Conservation (phyloP, 2,797 vertebrate species). For the Vireo griseus region DNA sequence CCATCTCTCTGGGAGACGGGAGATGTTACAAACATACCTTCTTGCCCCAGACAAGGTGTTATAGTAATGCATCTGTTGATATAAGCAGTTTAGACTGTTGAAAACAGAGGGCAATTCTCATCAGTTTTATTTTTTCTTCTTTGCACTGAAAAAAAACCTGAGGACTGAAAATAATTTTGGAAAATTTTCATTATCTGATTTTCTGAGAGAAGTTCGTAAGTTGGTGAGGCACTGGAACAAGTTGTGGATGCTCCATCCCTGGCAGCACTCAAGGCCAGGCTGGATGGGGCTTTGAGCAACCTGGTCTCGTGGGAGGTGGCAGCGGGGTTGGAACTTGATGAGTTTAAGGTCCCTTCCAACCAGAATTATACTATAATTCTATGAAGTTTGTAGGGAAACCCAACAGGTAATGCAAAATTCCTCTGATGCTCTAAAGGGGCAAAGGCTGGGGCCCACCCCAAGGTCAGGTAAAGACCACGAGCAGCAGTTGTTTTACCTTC, state of each 20-base stretch:
- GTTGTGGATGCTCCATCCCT: not conserved
- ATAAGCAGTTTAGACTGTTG: not conserved
- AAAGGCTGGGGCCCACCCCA: not conserved
- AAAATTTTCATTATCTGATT: not conserved
- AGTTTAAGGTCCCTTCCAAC: not conserved
- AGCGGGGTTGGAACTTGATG: not conserved
- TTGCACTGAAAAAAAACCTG: not conserved
- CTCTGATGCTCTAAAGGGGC: not conserved
- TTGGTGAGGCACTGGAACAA: not conserved
- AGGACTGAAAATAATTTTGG: not conserved
- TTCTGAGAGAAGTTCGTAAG: not conserved
- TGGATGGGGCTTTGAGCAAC: not conserved
- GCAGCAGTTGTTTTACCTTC: not conserved
- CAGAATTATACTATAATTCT: not conserved
- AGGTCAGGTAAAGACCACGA: not conserved
- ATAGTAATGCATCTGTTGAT: not conserved
- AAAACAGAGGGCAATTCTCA: not conserved
- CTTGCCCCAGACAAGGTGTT: not conserved
- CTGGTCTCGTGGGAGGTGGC: not conserved
- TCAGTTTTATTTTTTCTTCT: not conserved
- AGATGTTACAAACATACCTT: not conserved
- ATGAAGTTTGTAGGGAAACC: not conserved
- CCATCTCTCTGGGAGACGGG: not conserved
- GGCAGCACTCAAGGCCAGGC: not conserved
- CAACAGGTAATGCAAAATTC: not conserved